Base-by-base conservation (phyloP, 2,113 vertebrate species). In the Hyla sarda region DNA sequence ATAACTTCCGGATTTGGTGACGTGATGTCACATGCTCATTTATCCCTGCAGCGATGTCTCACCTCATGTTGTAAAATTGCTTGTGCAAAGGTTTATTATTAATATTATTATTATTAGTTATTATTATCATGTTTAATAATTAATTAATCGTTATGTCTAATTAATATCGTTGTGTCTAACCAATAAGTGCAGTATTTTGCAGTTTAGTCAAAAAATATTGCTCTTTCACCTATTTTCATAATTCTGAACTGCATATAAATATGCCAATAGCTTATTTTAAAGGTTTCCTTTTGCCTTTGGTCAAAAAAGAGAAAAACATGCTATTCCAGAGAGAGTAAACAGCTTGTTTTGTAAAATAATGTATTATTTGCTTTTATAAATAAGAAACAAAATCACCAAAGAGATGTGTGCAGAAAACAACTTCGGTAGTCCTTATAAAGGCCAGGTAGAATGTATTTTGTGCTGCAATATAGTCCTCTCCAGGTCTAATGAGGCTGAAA, bases 401-500 rank as follows among this genome's bases (percentile, higher is more conserved):
- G 13, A 47, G 71, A 84, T 48, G n/a, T 83, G 21, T 14, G 47
- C 25, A 45, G 54, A 62, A 65, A 41, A 62, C 30, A 6, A 80
- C 88, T 83, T 88, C 69, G 60, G 13, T 17, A 34, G 72, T 62
- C 23, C 2, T 28, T 69, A 83, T 21, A 77, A 34, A 58, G 2
- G 65, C n/a, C 69, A 50, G 56, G 6, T 25, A 28, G 17, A 50
- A 50, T 73, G 69, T 69, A 23, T 52, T 69, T 82, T 88, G 83
- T 78, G 69, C 75, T 75, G 7, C 28, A 54, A 48, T 14, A 65
- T 50, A 0, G 78, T 60, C 73, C 62, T 74, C 58, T 88, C 41
- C 62, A 76, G 71, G 21, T 45, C 47, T 81, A 84, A 88, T 48
- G 78, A 80, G 32, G 85, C 85, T 86, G 89, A 86, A 90, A 81